Conservation (phyloP, 2,113 vertebrate species). For the Pseudorasbora parva region DNA sequence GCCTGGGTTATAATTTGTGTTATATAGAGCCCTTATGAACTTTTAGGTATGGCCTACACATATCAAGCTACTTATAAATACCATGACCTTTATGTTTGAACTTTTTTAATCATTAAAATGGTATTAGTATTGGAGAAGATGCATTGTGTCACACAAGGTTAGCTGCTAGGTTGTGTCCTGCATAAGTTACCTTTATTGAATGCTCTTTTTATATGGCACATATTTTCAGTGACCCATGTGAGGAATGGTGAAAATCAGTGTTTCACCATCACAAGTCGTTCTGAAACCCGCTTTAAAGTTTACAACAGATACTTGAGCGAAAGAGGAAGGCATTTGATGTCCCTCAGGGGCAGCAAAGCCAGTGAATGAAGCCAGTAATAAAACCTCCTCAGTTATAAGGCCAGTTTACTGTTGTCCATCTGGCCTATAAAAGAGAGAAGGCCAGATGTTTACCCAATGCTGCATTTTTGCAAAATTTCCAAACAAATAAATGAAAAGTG, state of each 20-base stretch:
- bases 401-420: slow-evolving; percentile 67
- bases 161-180: neutral
- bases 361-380: slow-evolving; percentile 55
- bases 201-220: neutral
- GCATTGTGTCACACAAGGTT: neutral
- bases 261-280: slow-evolving; percentile 48
- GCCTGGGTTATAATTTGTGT: neutral
- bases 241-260: neutral
- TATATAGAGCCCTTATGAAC: neutral
- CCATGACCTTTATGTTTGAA: neutral
- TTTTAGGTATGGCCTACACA: neutral
- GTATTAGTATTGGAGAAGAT: neutral
- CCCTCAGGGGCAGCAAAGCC: slow-evolving; percentile 53
- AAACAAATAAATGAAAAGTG: slow-evolving; percentile 14
- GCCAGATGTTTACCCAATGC: slow-evolving; percentile 66
- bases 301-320: slow-evolving; percentile 50
- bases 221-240: slow-evolving; percentile 10
- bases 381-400: slow-evolving; percentile 53
- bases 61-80: neutral
- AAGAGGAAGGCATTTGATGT: slow-evolving; percentile 51
- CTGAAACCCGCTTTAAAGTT: slow-evolving; percentile 49
- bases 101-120: neutral
- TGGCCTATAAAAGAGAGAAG: slow-evolving; percentile 64
- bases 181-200: neutral
- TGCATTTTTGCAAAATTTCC: slow-evolving; percentile 44